Evolutionary conservation across 1,140 invertebrate species (phyloP).

Genomic region (Philaenus spumarius): DNA sequence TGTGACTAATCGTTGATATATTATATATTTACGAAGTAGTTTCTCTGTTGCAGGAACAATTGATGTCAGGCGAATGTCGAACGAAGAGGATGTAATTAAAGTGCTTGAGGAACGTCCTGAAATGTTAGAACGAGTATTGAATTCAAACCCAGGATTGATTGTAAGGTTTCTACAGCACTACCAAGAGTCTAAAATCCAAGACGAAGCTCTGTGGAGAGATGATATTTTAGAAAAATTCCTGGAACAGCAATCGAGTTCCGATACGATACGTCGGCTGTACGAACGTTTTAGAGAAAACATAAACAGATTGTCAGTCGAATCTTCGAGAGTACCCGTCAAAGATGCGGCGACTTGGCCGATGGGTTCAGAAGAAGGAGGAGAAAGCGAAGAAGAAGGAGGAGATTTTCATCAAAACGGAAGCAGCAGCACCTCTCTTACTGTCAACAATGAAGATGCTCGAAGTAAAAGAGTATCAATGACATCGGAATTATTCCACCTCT

Average conservation of each 20-base stretch:
- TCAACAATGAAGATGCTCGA: background rate
- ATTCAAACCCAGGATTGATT: constrained; percentile 7
- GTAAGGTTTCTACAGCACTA: background rate
- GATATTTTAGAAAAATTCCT: constrained; percentile 30
- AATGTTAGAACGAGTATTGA: constrained; percentile 5
- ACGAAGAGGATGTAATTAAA: constrained; percentile 1
- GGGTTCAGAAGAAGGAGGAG: no score
- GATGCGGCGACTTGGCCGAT: no score
- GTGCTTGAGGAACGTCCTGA: constrained; percentile 1
- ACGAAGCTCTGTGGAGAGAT: constrained; percentile 20
- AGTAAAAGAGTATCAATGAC: constrained; percentile 63
- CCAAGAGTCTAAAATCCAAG: constrained; percentile 2
- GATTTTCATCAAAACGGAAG: background rate
- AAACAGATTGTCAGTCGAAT: background rate
- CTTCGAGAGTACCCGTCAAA: no score
- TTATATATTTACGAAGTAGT: no score
- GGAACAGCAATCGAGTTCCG: constrained; percentile 20
- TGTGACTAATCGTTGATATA: no score
- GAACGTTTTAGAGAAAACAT: background rate
- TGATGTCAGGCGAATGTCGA: constrained; percentile 10
- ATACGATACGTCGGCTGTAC: constrained; percentile 21
- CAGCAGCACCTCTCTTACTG: constrained; percentile 11
- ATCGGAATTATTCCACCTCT: constrained; percentile 75
- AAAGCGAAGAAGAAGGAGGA: no score
- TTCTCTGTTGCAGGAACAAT: constrained; percentile 8